phyloP scores from a whole-genome alignment of 2,797 vertebrate species.

The Mormyrops attenuatus region DNA sequence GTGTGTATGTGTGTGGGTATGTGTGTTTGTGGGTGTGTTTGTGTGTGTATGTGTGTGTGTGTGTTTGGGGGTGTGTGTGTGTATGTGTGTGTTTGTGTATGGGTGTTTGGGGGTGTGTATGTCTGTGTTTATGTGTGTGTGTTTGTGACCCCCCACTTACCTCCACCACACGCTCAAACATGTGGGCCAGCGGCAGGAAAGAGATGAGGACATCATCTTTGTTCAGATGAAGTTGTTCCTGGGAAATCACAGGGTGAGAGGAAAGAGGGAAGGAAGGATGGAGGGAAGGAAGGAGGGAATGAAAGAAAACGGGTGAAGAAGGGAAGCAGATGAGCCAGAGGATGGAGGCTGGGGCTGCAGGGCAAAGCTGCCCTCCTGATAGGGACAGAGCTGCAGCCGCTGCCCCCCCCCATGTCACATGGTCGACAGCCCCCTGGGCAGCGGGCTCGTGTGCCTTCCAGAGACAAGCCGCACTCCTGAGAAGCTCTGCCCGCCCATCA shows the following conservation, averaged over 20 bases:
- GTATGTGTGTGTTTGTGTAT: no score
- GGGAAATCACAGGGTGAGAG: slow-evolving; percentile 19
- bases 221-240: slow-evolving; percentile 53
- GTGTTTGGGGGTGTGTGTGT: no score
- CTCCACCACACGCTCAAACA: slow-evolving; percentile 93
- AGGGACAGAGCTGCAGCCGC: no score
- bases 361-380: no score
- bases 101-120: no score
- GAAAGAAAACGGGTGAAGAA: neutral
- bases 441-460: no score
- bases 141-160: slow-evolving; percentile 49
- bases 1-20: neutral
- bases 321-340: slow-evolving; percentile 13
- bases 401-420: no score
- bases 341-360: neutral
- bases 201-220: slow-evolving; percentile 80
- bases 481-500: no score
- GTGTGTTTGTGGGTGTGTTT: no score
- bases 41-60: no score
- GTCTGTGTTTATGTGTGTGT: neutral
- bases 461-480: no score
- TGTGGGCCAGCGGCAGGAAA: slow-evolving; percentile 91
- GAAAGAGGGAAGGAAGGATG: neutral
- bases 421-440: no score
- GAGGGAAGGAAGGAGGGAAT: slow-evolving; percentile 26